These are phyloP conservation scores for Pterocles burchelli DNA, from an alignment of 2,113 vertebrate genomes.

Conservation along the genomic window DNA sequence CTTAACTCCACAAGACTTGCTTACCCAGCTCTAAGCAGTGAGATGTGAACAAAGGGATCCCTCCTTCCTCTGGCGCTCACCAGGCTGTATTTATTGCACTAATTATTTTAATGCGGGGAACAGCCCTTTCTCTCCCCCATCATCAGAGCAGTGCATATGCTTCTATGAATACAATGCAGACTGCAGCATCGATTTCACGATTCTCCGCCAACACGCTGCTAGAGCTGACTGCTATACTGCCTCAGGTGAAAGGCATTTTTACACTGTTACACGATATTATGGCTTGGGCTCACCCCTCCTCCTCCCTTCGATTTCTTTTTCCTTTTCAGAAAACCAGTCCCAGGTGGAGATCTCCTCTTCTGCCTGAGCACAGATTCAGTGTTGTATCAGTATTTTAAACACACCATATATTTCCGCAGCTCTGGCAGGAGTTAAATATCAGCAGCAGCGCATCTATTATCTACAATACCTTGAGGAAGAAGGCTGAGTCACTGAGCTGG, in stretches of 20 bases:
- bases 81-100: conserved; percentile 40
- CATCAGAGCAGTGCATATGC: neutral
- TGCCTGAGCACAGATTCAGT: neutral
- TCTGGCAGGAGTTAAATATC: conserved; percentile 24
- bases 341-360: neutral
- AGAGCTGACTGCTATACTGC: neutral
- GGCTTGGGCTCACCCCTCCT: neutral
- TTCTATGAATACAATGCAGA: neutral
- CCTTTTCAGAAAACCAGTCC: neutral
- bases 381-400: neutral
- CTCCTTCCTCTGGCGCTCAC: neutral
- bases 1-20: neutral
- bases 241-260: conserved; percentile 7
- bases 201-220: neutral
- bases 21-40: neutral
- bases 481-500: conserved; percentile 33
- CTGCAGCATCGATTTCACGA: neutral
- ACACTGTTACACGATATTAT: neutral
- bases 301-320: neutral
- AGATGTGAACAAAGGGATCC: conserved; percentile 33
- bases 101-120: conserved; percentile 29
- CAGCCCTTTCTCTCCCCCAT: neutral
- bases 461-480: neutral
- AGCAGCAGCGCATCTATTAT: conserved; percentile 21
- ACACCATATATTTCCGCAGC: neutral